Conservation (phyloP, 2,113 vertebrate genomes). For the Pipra filicauda region DNA sequence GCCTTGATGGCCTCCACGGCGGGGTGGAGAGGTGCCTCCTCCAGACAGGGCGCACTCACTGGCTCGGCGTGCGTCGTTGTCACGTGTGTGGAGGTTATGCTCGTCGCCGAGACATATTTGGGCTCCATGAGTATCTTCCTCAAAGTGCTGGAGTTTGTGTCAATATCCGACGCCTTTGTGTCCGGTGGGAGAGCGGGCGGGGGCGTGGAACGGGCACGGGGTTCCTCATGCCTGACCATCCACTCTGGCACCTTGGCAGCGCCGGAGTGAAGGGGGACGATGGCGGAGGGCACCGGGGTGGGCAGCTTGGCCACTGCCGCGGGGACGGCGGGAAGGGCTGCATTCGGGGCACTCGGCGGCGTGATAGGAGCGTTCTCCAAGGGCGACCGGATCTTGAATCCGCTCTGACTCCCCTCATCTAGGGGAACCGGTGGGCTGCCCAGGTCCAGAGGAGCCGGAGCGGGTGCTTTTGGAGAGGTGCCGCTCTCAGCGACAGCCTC, state of each 20-base stretch:
- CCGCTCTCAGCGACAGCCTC: constrained; percentile 47
- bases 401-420: constrained; percentile 63
- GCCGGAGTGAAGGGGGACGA: constrained; percentile 66
- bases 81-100: constrained; percentile 79
- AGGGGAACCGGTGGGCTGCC: not conserved
- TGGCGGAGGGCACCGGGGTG: constrained; percentile 52
- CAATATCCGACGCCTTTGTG: constrained; percentile 92
- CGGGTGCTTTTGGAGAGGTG: not conserved
- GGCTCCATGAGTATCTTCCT: constrained; percentile 98
- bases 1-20: constrained; percentile 69
- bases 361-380: constrained; percentile 70
- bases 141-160: constrained; percentile 92
- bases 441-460: constrained; percentile 1
- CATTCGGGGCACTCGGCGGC: constrained; percentile 25
- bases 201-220: constrained; percentile 76
- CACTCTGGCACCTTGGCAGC: constrained; percentile 80
- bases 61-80: constrained; percentile 82
- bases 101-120: constrained; percentile 88
- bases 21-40: constrained; percentile 59
- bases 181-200: constrained; percentile 87
- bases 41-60: constrained; percentile 64
- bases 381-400: constrained; percentile 70
- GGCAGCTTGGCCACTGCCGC: constrained; percentile 67
- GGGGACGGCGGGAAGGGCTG: constrained; percentile 46
- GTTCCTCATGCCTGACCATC: constrained; percentile 87